A percentile compares a stretch with the other conserved stretches of the same genome.
phyloP scores from a whole-genome alignment of 2,888 invertebrate species.

The Lobophora halterata region DNA sequence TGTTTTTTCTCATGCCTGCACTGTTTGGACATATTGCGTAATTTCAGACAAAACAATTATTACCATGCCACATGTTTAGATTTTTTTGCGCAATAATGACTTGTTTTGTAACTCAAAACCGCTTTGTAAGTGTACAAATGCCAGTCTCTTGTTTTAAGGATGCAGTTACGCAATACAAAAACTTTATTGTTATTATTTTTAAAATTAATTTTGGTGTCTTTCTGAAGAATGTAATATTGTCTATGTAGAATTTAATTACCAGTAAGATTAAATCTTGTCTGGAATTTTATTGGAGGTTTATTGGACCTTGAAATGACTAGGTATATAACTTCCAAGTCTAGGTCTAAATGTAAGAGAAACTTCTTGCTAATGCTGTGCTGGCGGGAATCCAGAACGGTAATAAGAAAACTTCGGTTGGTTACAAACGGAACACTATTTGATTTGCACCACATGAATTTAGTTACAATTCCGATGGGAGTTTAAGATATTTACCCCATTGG shows the following conservation, averaged over 20 bases:
- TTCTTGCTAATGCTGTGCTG: constrained; percentile 39
- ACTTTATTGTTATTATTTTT: no score
- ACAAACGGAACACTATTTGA: constrained; percentile 35
- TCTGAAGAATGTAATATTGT: no score
- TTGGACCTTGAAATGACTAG: constrained; percentile 19
- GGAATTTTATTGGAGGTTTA: not conserved
- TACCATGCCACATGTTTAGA: constrained; percentile 43
- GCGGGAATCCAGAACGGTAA: constrained; percentile 44
- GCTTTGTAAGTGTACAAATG: not conserved
- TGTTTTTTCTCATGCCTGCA: constrained; percentile 60
- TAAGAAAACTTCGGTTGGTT: constrained; percentile 44
- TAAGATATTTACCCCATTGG: constrained; percentile 11
- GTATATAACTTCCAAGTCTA: constrained; percentile 20
- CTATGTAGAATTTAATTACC: no score
- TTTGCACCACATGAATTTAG: constrained; percentile 25
- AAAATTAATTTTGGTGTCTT: no score
- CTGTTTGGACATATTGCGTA: constrained; percentile 78
- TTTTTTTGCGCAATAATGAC: constrained; percentile 13
- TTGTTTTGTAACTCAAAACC: constrained; percentile 9
- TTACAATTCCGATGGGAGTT: constrained; percentile 9
- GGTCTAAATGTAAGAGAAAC: constrained; percentile 33
- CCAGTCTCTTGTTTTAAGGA: not conserved
- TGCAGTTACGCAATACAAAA: not conserved
- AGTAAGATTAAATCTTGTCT: not conserved
- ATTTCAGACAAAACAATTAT: constrained; percentile 59